phyloP scores from a whole-genome alignment of 2,888 invertebrate species.

The Eilema depressum region DNA sequence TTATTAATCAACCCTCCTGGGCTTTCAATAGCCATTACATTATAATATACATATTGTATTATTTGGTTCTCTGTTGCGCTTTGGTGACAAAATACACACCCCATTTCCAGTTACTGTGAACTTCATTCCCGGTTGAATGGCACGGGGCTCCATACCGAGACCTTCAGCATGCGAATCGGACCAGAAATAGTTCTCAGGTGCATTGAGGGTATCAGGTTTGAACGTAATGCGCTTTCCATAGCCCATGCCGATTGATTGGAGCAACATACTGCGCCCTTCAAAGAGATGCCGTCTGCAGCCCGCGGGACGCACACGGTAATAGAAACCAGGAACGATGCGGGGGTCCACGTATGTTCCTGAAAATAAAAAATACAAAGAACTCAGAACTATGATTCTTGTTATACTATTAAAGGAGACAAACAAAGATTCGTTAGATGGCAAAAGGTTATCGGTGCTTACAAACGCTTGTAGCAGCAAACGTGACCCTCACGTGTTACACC shows the following conservation, averaged over 20 bases:
- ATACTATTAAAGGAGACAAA: not conserved
- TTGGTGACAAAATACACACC: conserved; percentile 65
- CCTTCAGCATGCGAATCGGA: conserved; percentile 92
- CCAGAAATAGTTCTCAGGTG: conserved; percentile 91
- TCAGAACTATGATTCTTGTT: not conserved
- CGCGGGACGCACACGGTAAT: conserved; percentile 90
- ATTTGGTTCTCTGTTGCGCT: not conserved
- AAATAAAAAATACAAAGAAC: conserved; percentile 23
- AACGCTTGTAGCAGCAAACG: no score
- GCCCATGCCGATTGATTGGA: conserved; percentile 90
- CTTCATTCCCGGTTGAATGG: conserved; percentile 89
- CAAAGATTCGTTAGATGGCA: not conserved
- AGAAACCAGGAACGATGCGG: conserved; percentile 91
- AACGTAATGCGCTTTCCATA: conserved; percentile 92
- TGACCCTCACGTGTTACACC: not conserved
- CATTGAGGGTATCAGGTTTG: conserved; percentile 87
- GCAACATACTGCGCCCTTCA: conserved; percentile 87
- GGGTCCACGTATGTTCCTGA: conserved; percentile 91
- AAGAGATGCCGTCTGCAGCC: conserved; percentile 89
- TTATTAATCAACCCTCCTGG: not conserved
- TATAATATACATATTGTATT: not conserved
- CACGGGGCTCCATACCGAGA: conserved; percentile 89
- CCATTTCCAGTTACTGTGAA: conserved; percentile 88
- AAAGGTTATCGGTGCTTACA: not conserved
- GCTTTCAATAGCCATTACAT: not conserved